Conservation (phyloP, 1,140 invertebrate genomes). For the Ctenoplectra terminalis region DNA sequence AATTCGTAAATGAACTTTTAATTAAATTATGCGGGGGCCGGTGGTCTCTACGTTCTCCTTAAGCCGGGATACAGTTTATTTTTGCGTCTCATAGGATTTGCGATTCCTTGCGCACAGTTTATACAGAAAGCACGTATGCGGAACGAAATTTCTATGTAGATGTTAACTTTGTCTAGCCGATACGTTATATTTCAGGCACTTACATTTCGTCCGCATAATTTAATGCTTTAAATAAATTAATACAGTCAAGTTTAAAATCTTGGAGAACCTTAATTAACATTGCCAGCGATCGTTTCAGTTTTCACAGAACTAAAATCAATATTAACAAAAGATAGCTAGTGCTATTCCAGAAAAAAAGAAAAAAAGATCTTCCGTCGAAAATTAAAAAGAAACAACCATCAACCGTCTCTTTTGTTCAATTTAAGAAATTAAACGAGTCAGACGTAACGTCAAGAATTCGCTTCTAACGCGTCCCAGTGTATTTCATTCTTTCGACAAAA, state of each 20-base stretch:
- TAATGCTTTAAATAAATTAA: background rate
- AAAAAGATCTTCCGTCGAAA: too few relatives aligned
- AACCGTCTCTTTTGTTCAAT: too few relatives aligned
- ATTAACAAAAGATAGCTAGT: background rate
- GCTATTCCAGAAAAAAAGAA: too few relatives aligned
- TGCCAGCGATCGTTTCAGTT: background rate
- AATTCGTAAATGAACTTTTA: conserved; percentile 42
- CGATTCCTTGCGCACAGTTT: conserved; percentile 9
- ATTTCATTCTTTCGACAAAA: background rate
- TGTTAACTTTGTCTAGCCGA: background rate
- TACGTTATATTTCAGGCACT: background rate
- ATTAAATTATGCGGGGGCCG: conserved; percentile 25
- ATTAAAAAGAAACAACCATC: too few relatives aligned
- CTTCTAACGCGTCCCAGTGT: too few relatives aligned
- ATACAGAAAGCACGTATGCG: background rate
- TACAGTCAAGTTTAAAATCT: background rate
- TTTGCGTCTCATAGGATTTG: conserved; percentile 21
- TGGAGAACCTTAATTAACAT: background rate
- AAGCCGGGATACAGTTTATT: conserved; percentile 21
- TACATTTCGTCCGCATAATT: conserved; percentile 4
- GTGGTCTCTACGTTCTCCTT: conserved; percentile 1
- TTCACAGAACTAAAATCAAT: background rate
- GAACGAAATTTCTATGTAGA: background rate
- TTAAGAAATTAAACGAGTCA: too few relatives aligned
- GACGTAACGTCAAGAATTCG: too few relatives aligned